Conservation (phyloP, 2,888 invertebrate species). For the Therioaphis trifolii region DNA sequence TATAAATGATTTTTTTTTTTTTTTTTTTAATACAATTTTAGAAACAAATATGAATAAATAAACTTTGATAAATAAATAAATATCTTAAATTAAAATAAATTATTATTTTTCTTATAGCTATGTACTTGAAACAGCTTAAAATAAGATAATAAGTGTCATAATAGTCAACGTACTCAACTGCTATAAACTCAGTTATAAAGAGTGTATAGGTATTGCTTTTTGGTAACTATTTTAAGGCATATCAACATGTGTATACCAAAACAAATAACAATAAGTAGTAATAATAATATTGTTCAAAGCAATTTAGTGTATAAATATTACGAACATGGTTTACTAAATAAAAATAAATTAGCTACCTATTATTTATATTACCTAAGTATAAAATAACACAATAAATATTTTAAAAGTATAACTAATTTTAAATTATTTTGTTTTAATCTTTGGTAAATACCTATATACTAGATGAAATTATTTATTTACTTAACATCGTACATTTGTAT, state of each 20-base stretch:
- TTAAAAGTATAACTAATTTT: slow-evolving; percentile 11
- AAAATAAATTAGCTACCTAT: neutral
- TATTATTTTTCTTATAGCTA: neutral
- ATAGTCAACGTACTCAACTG: neutral
- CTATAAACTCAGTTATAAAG: neutral
- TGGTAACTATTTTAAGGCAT: slow-evolving; percentile 48
- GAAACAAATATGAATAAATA: too few relatives aligned
- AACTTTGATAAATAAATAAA: neutral
- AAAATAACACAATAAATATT: neutral
- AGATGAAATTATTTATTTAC: slow-evolving; percentile 1
- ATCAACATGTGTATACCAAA: neutral
- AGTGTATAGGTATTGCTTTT: slow-evolving; percentile 18
- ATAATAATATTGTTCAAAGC: neutral
- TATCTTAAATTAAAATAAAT: neutral
- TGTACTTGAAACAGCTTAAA: neutral
- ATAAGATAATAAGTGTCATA: neutral
- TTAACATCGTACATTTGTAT: neutral
- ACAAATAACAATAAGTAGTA: too few relatives aligned
- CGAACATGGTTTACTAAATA: neutral
- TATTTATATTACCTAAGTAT: neutral
- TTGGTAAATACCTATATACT: slow-evolving; percentile 40
- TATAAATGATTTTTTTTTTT: too few relatives aligned
- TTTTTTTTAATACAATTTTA: too few relatives aligned
- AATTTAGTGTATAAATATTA: neutral
- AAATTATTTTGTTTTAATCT: slow-evolving; percentile 40